These are phyloP conservation scores for Hydrolagus colliei DNA, from an alignment of 2,797 vertebrate species.

Conservation along the genomic window DNA sequence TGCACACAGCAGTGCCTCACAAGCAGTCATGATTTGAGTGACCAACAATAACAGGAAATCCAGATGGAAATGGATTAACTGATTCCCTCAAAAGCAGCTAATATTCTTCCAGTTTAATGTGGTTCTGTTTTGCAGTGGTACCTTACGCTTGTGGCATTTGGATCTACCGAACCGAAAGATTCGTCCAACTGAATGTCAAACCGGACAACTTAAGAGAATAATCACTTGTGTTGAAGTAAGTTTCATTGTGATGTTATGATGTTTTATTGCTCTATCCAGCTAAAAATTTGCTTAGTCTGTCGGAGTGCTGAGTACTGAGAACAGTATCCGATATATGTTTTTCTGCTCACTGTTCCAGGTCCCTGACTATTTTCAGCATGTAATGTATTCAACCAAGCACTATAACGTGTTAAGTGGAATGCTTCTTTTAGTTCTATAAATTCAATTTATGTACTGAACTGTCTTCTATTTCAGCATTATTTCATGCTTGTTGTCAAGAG, in stretches of 20 bases:
- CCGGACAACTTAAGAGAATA: conserved; percentile 65
- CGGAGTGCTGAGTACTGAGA: too few species aligned
- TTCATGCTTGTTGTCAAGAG: neutral
- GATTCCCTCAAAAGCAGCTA: neutral
- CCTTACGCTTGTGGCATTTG: conserved; percentile 75
- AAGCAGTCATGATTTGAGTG: neutral
- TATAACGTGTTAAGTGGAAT: too few species aligned
- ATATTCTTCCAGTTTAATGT: neutral
- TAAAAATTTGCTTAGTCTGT: too few species aligned
- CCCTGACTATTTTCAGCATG: too few species aligned
- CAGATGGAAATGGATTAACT: too few species aligned
- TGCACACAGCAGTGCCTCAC: too few species aligned
- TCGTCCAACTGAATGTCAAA: conserved; percentile 65
- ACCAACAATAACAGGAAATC: too few species aligned
- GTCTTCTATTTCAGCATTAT: neutral
- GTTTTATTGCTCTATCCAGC: neutral
- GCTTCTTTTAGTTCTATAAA: neutral
- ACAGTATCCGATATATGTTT: too few species aligned
- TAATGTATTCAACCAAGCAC: too few species aligned
- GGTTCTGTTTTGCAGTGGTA: conserved; percentile 51
- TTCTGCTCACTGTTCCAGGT: too few species aligned
- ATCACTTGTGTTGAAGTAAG: conserved; percentile 65
- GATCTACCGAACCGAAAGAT: conserved; percentile 73
- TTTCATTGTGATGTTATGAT: neutral
- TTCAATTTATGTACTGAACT: neutral